phyloP scores from a whole-genome alignment of 2,113 vertebrate species.

The Mugil cephalus region DNA sequence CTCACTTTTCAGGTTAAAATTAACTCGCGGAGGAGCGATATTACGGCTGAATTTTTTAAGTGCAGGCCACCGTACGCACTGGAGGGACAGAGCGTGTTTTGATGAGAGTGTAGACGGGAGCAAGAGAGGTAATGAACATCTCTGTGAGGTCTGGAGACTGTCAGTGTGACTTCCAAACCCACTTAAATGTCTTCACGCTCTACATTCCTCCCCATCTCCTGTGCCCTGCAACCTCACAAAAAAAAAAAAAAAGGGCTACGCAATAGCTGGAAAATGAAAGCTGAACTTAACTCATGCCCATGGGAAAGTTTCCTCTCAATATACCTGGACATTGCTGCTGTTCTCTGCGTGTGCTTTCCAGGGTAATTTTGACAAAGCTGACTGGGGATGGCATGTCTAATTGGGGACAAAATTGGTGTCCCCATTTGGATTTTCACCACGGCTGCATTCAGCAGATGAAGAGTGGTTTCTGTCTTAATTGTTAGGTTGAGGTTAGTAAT shows the following conservation, averaged over 20 bases:
- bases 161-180: conserved; percentile 60
- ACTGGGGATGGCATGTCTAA: conserved; percentile 34
- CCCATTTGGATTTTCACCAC: conserved; percentile 35
- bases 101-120: not conserved
- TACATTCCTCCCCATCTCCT: conserved; percentile 74
- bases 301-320: conserved; percentile 22
- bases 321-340: conserved; percentile 15
- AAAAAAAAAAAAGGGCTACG: conserved; percentile 37
- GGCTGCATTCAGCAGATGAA: conserved; percentile 17
- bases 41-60: not conserved
- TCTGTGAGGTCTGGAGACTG: conserved; percentile 42
- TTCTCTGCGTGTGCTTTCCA: not conserved
- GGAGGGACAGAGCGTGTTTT: conserved; percentile 1
- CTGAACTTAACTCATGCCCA: conserved; percentile 39
- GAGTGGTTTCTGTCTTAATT: conserved; percentile 42
- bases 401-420: conserved; percentile 44
- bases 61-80: not conserved
- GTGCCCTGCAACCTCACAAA: conserved; percentile 58
- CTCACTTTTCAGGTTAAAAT: not conserved
- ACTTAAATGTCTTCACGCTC: conserved; percentile 80
- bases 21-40: not conserved
- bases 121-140: conserved; percentile 46
- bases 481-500: conserved; percentile 55
- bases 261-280: conserved; percentile 58
- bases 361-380: conserved; percentile 31